Conservation (phyloP, 1,140 invertebrate species). For the Diabrotica undecimpunctata region DNA sequence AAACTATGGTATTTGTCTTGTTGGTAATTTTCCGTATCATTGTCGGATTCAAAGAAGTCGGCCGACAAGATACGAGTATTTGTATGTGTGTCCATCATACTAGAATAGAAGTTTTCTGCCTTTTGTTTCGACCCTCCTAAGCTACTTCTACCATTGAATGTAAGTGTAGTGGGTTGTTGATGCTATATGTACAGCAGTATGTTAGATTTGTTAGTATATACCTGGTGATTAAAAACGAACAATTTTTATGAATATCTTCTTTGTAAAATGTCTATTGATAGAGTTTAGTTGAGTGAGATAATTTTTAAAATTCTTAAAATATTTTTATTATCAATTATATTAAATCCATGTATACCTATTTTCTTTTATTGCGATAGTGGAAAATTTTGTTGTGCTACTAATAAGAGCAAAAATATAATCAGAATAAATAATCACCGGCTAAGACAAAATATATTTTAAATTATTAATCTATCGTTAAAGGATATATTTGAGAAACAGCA, state of each 20-base stretch:
- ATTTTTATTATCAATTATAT: too few species aligned
- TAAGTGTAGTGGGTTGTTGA: conserved; percentile 39
- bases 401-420: too few species aligned
- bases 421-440: too few species aligned
- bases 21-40: conserved; percentile 28
- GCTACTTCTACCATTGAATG: conserved; percentile 47
- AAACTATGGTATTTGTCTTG: conserved; percentile 38
- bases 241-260: conserved; percentile 11
- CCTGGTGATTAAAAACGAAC: neutral
- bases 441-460: too few species aligned
- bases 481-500: too few species aligned
- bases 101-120: conserved; percentile 38
- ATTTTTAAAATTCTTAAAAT: neutral
- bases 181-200: conserved; percentile 46
- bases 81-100: conserved; percentile 29
- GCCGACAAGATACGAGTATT: conserved; percentile 26
- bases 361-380: too few species aligned
- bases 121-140: conserved; percentile 36
- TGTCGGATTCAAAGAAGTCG: conserved; percentile 35
- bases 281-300: neutral
- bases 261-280: neutral
- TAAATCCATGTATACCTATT: too few species aligned
- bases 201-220: conserved; percentile 42
- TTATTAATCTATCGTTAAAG: too few species aligned
- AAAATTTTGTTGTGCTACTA: too few species aligned